Evolutionary conservation across 53 echinoderm and acorn worm genomes (phyloP).

Genomic region (Paracentrotus lividus): DNA sequence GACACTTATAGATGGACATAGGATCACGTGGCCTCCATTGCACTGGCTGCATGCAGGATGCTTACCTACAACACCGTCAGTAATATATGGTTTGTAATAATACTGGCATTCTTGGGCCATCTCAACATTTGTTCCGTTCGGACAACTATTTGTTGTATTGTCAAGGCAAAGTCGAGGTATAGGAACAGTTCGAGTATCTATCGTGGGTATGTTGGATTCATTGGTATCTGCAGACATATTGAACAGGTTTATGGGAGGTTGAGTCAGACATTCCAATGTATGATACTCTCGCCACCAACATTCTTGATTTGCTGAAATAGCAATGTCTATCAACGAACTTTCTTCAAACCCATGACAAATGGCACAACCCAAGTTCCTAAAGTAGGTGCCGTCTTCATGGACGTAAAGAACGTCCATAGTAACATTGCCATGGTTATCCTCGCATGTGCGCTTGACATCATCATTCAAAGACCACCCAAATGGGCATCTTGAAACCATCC

Average conservation of each 20-base stretch:
- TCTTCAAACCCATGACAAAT: not conserved
- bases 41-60: not conserved
- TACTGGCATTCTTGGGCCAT: not conserved
- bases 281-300: not conserved
- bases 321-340: not conserved
- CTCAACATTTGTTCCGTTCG: not conserved
- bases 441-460: constrained; percentile 1
- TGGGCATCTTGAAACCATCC: constrained; percentile 30
- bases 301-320: not conserved
- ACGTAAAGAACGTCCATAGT: not conserved
- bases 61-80: not conserved
- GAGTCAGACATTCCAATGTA: not conserved
- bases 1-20: not conserved
- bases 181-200: not conserved
- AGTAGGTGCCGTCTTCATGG: not conserved
- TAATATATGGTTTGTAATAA: constrained; percentile 2
- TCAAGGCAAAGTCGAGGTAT: constrained; percentile 24
- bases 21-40: not conserved
- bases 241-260: not conserved
- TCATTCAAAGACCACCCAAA: not conserved
- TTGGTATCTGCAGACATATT: not conserved
- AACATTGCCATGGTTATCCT: not conserved
- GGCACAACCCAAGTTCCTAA: constrained; percentile 8
- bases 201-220: not conserved
- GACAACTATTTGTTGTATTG: not conserved